phyloP scores from a whole-genome alignment of 2,888 invertebrate species.

The Eupithecia subfuscata region DNA sequence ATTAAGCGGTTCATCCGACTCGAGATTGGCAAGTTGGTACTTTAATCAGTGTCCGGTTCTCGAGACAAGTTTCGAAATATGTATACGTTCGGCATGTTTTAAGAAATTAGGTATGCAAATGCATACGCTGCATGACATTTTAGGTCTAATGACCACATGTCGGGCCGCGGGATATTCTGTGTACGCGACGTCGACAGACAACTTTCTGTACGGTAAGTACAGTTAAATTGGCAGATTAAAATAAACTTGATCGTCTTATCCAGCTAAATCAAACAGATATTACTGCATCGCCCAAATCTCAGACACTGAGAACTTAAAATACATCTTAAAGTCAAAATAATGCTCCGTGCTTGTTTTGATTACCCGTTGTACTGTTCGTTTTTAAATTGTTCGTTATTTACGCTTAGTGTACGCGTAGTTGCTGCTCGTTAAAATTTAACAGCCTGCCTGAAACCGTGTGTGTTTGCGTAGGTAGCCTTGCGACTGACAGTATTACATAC shows the following conservation, averaged over 20 bases:
- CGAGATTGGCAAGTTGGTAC: constrained; percentile 46
- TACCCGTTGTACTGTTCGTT: background rate
- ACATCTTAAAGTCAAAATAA: background rate
- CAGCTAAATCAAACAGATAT: background rate
- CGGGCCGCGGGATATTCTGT: background rate
- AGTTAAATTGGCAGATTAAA: constrained; percentile 4
- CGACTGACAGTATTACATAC: background rate
- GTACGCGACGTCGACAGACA: constrained; percentile 1
- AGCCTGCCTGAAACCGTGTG: background rate
- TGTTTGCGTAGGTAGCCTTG: background rate
- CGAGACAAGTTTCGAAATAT: constrained; percentile 50
- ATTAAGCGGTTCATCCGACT: constrained; percentile 45
- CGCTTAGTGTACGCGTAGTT: background rate
- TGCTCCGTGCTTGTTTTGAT: background rate
- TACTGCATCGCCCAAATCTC: background rate
- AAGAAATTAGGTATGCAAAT: constrained; percentile 43
- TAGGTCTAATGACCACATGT: constrained; percentile 16
- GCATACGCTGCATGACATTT: constrained; percentile 14
- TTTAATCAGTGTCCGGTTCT: constrained; percentile 53
- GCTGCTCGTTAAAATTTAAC: constrained; percentile 6
- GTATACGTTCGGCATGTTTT: constrained; percentile 46
- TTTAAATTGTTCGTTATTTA: background rate
- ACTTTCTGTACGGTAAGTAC: background rate
- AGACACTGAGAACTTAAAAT: background rate
- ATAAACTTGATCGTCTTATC: background rate